phyloP scores from a whole-genome alignment of 2,888 invertebrate genomes.

The Pheosia gnoma region DNA sequence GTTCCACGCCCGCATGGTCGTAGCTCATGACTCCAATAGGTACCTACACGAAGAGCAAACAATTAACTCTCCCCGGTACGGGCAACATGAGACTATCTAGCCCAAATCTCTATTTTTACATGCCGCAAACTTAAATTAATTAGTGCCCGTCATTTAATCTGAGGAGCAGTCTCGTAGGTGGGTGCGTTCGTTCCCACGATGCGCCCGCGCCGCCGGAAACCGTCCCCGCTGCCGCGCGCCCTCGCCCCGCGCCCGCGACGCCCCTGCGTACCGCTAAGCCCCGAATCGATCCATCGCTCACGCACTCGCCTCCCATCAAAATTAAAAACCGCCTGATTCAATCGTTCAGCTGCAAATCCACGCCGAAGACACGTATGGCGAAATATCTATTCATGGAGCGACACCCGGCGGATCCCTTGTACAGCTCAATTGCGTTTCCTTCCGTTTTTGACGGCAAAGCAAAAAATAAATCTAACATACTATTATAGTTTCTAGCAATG shows the following conservation, averaged over 20 bases:
- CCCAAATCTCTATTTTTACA: constrained; percentile 66
- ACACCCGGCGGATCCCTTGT: constrained; percentile 58
- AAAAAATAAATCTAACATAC: constrained; percentile 30
- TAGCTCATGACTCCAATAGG: not conserved
- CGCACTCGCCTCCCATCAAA: constrained; percentile 68
- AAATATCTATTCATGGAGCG: constrained; percentile 63
- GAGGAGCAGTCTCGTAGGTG: constrained; percentile 72
- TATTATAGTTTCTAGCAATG: constrained; percentile 25
- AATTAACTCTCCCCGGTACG: constrained; percentile 33
- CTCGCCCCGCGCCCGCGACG: constrained; percentile 47
- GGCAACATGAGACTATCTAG: constrained; percentile 29
- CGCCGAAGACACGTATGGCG: constrained; percentile 71
- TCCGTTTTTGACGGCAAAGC: constrained; percentile 52
- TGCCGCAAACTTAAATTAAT: constrained; percentile 75
- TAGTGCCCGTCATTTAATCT: constrained; percentile 78
- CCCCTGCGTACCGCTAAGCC: constrained; percentile 63
- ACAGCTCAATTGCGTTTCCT: constrained; percentile 68
- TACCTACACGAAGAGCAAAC: constrained; percentile 10
- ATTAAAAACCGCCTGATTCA: constrained; percentile 57
- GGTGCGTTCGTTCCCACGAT: constrained; percentile 80
- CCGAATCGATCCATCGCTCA: constrained; percentile 72
- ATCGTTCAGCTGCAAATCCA: constrained; percentile 70
- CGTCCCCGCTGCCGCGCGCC: constrained; percentile 46
- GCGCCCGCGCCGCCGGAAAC: constrained; percentile 78
- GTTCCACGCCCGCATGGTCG: constrained; percentile 22